Percentiles rank a stretch among this genome's conserved stretches.
Conservation (phyloP, 1,140 invertebrate genomes). For the Lepidotrigona ventralis region DNA sequence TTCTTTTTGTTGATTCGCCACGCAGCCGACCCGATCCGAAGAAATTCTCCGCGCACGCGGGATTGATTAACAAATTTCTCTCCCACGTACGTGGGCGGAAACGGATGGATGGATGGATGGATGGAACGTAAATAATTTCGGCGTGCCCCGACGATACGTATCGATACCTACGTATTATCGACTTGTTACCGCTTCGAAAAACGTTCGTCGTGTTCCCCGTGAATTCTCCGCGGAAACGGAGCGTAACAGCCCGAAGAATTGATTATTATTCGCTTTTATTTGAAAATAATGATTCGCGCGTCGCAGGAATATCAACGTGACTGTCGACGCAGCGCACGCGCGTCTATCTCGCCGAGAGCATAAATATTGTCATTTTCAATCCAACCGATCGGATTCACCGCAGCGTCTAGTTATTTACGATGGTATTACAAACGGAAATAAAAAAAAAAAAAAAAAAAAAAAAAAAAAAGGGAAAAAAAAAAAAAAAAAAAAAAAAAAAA, state of each 20-base stretch:
- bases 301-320: background rate
- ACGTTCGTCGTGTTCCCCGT: background rate
- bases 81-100: background rate
- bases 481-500: background rate
- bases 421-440: background rate
- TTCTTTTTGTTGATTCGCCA: background rate
- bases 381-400: background rate
- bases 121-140: background rate
- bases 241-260: no score
- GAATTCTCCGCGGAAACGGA: background rate
- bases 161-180: background rate
- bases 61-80: slow-evolving; percentile 2
- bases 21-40: background rate
- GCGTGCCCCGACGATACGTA: background rate
- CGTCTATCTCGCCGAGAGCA: background rate
- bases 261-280: slow-evolving; percentile 13
- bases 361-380: slow-evolving; percentile 38
- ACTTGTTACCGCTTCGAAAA: background rate
- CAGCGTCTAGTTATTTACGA: slow-evolving; percentile 3
- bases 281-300: slow-evolving; percentile 8
- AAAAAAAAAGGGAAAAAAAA: background rate
- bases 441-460: background rate
- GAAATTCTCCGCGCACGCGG: background rate
- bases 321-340: no score
- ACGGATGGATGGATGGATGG: no score